Evolutionary conservation across 2,888 invertebrate genomes (phyloP), one percentile per base, ranked within the genome.

Genomic region (Cryptocephalus moraei): DNA sequence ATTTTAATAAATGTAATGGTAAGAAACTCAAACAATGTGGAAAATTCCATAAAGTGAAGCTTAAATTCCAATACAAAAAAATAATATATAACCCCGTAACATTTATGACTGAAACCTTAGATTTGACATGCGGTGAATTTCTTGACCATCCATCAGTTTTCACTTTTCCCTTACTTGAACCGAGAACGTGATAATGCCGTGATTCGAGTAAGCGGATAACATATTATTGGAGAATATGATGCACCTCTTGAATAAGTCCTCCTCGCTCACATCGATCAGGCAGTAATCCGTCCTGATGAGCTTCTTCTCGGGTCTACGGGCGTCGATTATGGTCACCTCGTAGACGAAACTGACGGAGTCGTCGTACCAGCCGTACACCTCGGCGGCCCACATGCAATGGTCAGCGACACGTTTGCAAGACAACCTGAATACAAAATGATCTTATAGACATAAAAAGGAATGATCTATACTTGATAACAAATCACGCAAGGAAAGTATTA

Each of bases 301-400:
- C 39, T 57, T 61, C 44, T 61, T 58, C 46, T 62, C 60, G 4
- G 60, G 59, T 45, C 60, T 57, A n/a, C 58, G 52, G 49, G 56
- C 54, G 48, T 65, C 63, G 12, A 62, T 57, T 13, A 65, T 56
- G 8, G 58, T 56, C 22, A 66, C 59, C 46, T 64, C 62, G 45
- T 61, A 65, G 9, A 61, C 54, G 41, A 59, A 65, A 12, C 58
- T 60, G 43, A 59, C 56, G 8, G 53, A 48, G n/a, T 58, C 56
- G 9, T 55, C 57, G 34, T 56, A 56, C 9, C 53, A 51, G 3
- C 63, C 61, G 8, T 62, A 52, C 1, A 61, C 51, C 44, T 66
- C 65, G 8, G 62, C 62, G 8, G 62, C 62, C 63, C 64, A 64
- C 47, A 64, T 57, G 43, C 61, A 62, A 44, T 61, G 56, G 41